Conservation (phyloP, 2,797 vertebrate species). For the Coranthus polyacanthus region DNA sequence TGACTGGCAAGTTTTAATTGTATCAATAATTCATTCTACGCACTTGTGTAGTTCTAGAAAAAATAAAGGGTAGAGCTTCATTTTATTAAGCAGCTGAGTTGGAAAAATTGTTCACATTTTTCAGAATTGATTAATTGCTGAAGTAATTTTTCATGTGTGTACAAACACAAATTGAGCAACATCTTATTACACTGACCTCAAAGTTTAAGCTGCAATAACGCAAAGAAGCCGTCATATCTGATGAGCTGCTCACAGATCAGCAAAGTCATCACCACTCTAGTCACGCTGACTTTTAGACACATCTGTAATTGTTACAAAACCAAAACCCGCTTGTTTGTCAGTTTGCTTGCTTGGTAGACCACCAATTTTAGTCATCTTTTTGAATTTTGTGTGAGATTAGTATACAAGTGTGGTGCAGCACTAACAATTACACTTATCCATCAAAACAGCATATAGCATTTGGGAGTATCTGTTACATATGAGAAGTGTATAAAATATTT, state of each 20-base stretch:
- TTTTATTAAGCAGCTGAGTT: no score
- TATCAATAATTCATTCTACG: no score
- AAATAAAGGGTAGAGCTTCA: no score
- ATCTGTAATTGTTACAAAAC: constrained; percentile 23
- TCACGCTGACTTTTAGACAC: constrained; percentile 9
- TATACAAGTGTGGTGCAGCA: no score
- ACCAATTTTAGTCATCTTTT: background rate
- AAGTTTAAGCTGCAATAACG: background rate
- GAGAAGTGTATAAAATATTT: background rate
- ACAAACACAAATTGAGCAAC: background rate
- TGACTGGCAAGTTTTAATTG: no score
- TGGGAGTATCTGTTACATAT: background rate
- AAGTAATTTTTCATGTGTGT: background rate
- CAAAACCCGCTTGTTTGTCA: constrained; percentile 6
- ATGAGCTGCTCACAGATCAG: constrained; percentile 11
- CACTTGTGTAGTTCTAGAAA: no score
- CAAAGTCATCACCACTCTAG: constrained; percentile 17
- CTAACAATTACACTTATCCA: no score
- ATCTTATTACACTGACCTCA: background rate
- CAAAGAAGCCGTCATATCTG: constrained; percentile 29
- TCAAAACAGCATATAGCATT: no score
- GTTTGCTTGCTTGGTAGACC: background rate
- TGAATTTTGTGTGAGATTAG: no score
- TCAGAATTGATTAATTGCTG: no score
- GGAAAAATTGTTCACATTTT: no score